Conservation (phyloP, 2,888 invertebrate species). For the Ischnus inquisitorius region DNA sequence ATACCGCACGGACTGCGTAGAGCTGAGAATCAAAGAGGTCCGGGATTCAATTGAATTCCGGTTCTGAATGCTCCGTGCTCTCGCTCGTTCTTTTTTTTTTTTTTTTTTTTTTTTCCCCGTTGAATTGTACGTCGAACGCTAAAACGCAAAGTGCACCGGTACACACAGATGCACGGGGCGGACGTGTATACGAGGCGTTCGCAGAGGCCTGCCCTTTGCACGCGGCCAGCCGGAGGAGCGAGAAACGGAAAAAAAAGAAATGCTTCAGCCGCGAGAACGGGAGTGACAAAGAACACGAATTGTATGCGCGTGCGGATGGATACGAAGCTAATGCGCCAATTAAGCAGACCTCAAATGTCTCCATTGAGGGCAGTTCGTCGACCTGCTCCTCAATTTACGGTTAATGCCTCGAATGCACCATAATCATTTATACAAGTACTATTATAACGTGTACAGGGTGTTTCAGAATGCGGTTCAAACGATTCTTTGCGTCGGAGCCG, state of each 20-base stretch:
- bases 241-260: constrained; percentile 38
- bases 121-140: constrained; percentile 59
- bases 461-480: neutral
- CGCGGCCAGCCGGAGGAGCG: constrained; percentile 46
- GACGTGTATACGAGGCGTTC: neutral
- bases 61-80: constrained; percentile 62
- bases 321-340: constrained; percentile 74
- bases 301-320: constrained; percentile 61
- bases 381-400: neutral
- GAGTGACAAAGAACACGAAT: constrained; percentile 11
- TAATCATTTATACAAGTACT: neutral
- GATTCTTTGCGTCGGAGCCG: neutral
- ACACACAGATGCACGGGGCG: constrained; percentile 18
- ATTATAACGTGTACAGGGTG: neutral
- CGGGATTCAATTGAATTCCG: constrained; percentile 72
- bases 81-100: constrained; percentile 11
- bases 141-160: constrained; percentile 58
- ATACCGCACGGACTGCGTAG: constrained; percentile 24
- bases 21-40: constrained; percentile 65
- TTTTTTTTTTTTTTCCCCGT: constrained; percentile 7
- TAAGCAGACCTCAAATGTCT: constrained; percentile 72
- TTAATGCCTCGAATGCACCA: neutral
- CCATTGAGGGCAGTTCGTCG: constrained; percentile 68
- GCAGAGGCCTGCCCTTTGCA: constrained; percentile 12
- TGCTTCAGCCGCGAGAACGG: constrained; percentile 25